Conservation (phyloP, 2,888 invertebrate genomes). For the Pegoplata infirma region DNA sequence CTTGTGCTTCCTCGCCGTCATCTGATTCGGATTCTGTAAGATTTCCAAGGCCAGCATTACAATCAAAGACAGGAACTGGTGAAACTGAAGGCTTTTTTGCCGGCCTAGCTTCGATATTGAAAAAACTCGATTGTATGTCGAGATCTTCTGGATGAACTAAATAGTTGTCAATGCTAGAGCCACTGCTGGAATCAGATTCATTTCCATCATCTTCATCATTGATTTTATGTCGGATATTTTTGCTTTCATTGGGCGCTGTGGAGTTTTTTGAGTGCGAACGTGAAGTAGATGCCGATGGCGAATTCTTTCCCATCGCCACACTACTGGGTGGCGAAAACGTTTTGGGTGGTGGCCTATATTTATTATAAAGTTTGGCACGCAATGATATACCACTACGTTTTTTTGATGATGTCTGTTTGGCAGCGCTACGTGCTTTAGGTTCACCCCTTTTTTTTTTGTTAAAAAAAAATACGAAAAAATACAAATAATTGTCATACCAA, state of each 20-base stretch:
- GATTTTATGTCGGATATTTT: slow-evolving; percentile 56
- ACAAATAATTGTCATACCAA: not conserved
- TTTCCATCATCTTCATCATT: slow-evolving; percentile 62
- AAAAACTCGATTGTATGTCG: slow-evolving; percentile 80
- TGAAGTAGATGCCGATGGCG: slow-evolving; percentile 71
- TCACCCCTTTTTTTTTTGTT: slow-evolving; percentile 43
- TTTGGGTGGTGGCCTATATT: slow-evolving; percentile 74
- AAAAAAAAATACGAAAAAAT: not conserved
- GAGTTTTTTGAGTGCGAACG: slow-evolving; percentile 74
- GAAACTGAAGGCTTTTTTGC: slow-evolving; percentile 58
- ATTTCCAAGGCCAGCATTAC: slow-evolving; percentile 73
- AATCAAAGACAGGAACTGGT: slow-evolving; percentile 74
- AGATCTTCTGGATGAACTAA: slow-evolving; percentile 80
- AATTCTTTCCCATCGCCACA: slow-evolving; percentile 64
- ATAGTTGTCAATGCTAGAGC: slow-evolving; percentile 80
- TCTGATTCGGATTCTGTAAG: slow-evolving; percentile 75
- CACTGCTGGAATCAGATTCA: slow-evolving; percentile 65
- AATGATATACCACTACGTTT: slow-evolving; percentile 71
- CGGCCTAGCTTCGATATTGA: slow-evolving; percentile 69
- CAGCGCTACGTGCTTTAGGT: slow-evolving; percentile 56
- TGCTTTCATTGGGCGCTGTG: slow-evolving; percentile 72
- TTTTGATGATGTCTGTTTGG: slow-evolving; percentile 68
- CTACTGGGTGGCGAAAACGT: slow-evolving; percentile 68
- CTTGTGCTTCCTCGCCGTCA: slow-evolving; percentile 69
- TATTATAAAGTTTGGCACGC: slow-evolving; percentile 74